phyloP scores from a whole-genome alignment of 1,140 invertebrate species.

The Sarcophaga peregrina region DNA sequence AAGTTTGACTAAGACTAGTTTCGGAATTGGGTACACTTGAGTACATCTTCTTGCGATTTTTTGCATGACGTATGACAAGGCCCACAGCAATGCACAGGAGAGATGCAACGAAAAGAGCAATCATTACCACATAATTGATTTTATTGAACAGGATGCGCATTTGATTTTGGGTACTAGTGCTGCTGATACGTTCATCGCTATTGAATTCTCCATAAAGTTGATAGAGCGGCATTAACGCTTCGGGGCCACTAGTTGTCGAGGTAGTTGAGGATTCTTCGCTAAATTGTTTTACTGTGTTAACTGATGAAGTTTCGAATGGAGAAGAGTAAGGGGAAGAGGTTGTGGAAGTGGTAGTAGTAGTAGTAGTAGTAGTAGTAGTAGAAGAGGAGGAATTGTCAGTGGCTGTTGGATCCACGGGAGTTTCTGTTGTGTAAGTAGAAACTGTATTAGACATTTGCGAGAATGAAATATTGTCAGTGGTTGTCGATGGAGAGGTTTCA shows the following conservation, averaged over 20 bases:
- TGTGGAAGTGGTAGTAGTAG: not conserved
- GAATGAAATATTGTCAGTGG: not conserved
- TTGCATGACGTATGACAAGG: slow-evolving; percentile 15
- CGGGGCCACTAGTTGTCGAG: slow-evolving; percentile 12
- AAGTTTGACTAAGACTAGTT: slow-evolving; percentile 47
- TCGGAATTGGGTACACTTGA: slow-evolving; percentile 48
- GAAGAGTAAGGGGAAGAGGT: slow-evolving; percentile 20
- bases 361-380: not conserved
- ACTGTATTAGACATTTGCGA: not conserved
- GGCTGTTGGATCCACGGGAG: not conserved
- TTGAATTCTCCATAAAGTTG: slow-evolving; percentile 46
- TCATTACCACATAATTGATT: slow-evolving; percentile 32
- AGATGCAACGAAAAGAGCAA: not conserved
- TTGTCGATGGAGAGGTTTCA: not conserved
- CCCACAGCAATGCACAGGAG: not conserved
- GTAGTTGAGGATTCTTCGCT: slow-evolving; percentile 10
- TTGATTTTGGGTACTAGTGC: slow-evolving; percentile 41
- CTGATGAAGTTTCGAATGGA: not conserved
- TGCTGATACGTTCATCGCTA: slow-evolving; percentile 21
- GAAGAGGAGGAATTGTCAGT: not conserved
- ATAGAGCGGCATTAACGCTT: not conserved
- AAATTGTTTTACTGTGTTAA: not conserved
- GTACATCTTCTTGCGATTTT: slow-evolving; percentile 43
- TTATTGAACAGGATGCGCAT: slow-evolving; percentile 8
- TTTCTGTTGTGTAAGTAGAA: not conserved